These are phyloP conservation scores for Adelosebastes latens DNA, from an alignment of 2,797 vertebrate species.

Conservation along the genomic window DNA sequence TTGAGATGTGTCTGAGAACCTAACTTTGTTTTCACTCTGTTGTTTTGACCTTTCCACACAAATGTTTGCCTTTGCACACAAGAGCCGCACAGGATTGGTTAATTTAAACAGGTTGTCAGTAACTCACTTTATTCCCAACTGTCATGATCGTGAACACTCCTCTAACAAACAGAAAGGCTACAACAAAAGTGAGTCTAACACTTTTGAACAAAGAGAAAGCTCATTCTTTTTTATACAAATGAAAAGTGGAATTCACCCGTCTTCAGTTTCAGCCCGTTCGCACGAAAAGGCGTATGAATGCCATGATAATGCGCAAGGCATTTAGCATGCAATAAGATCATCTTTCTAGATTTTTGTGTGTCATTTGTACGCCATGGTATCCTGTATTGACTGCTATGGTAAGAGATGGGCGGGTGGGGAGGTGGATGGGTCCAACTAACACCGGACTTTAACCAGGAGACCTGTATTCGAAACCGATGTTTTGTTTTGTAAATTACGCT, in stretches of 20 bases:
- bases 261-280: neutral
- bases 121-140: constrained; percentile 1
- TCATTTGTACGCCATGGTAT: too few species aligned
- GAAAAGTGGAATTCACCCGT: neutral
- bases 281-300: too few species aligned
- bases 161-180: neutral
- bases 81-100: constrained; percentile 10
- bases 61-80: constrained; percentile 21
- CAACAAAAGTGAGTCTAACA: neutral
- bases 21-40: constrained; percentile 49
- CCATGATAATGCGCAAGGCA: too few species aligned
- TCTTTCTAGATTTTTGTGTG: too few species aligned
- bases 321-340: too few species aligned
- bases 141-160: neutral
- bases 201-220: neutral
- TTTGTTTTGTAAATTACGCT: too few species aligned
- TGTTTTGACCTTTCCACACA: constrained; percentile 54
- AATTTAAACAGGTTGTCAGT: constrained; percentile 21
- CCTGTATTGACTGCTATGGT: too few species aligned
- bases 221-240: neutral
- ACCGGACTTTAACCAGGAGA: too few species aligned
- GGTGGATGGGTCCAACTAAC: too few species aligned
- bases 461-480: too few species aligned
- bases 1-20: constrained; percentile 60
- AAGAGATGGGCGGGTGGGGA: too few species aligned